phyloP scores from a whole-genome alignment of 2,888 invertebrate genomes.

The Cheilosia urbana region DNA sequence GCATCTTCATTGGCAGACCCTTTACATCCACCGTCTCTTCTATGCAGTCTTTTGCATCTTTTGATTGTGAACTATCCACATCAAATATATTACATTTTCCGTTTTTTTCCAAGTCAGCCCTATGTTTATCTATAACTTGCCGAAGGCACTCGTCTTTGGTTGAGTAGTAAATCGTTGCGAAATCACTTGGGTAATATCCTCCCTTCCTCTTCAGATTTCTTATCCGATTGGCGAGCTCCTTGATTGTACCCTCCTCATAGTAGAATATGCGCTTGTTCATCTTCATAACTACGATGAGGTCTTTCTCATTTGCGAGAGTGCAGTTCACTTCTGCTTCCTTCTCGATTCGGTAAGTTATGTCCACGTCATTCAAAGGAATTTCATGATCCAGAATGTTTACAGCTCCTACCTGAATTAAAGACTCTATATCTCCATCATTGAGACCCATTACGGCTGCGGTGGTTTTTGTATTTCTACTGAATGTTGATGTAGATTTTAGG shows the following conservation, averaged over 20 bases:
- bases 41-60: neutral
- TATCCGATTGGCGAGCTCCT: constrained; percentile 96
- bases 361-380: constrained; percentile 89
- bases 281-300: constrained; percentile 93
- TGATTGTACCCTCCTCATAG: constrained; percentile 93
- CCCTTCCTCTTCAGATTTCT: constrained; percentile 97
- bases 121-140: constrained; percentile 79
- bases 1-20: constrained; percentile 22
- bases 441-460: constrained; percentile 88
- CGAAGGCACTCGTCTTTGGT: constrained; percentile 84
- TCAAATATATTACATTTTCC: constrained; percentile 4
- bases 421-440: constrained; percentile 89
- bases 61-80: no score
- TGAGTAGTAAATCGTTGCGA: constrained; percentile 89
- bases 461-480: neutral
- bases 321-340: constrained; percentile 85
- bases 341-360: constrained; percentile 85
- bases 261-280: constrained; percentile 89
- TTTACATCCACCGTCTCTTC: constrained; percentile 13
- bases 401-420: constrained; percentile 87
- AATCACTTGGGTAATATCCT: constrained; percentile 93
- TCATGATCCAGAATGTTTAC: constrained; percentile 89
- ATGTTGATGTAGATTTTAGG: neutral
- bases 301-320: constrained; percentile 93
- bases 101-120: neutral